Evolutionary conservation across 2,113 vertebrate species (phyloP).

Genomic region (Rhabdornis inornatus): DNA sequence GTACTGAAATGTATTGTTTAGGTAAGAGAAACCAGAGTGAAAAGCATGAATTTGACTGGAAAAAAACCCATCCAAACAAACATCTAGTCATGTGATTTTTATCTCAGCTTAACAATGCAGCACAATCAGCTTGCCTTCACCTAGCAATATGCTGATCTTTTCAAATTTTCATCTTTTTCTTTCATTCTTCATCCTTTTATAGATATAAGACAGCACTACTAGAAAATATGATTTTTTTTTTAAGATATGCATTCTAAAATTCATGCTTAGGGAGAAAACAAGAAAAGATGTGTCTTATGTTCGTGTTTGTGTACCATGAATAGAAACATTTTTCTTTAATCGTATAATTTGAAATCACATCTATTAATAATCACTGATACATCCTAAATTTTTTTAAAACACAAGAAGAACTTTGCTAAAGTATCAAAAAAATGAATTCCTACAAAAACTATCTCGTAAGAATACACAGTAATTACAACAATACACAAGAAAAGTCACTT

Average conservation of each 20-base stretch:
- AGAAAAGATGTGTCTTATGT: fast-evolving
- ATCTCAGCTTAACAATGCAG: neutral
- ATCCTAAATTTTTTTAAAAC: neutral
- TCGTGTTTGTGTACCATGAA: neutral
- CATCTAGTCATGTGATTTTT: neutral
- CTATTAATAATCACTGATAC: fast-evolving
- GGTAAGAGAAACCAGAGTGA: neutral
- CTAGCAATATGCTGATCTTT: neutral
- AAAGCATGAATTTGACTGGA: neutral
- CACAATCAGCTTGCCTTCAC: neutral
- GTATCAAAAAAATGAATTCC: neutral
- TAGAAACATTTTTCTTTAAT: neutral
- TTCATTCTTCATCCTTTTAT: neutral
- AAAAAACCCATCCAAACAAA: neutral
- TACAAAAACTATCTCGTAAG: neutral
- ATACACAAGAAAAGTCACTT: neutral
- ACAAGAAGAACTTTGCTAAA: neutral
- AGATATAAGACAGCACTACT: neutral
- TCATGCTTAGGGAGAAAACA: neutral
- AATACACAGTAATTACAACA: neutral
- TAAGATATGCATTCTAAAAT: neutral
- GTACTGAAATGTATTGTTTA: neutral
- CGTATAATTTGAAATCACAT: neutral
- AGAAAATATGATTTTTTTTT: neutral
- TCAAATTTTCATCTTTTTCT: neutral